Percentiles rank a stretch among this genome's conserved stretches.
Conservation (phyloP, 1,140 invertebrate species). For the Cryptotermes secundus region DNA sequence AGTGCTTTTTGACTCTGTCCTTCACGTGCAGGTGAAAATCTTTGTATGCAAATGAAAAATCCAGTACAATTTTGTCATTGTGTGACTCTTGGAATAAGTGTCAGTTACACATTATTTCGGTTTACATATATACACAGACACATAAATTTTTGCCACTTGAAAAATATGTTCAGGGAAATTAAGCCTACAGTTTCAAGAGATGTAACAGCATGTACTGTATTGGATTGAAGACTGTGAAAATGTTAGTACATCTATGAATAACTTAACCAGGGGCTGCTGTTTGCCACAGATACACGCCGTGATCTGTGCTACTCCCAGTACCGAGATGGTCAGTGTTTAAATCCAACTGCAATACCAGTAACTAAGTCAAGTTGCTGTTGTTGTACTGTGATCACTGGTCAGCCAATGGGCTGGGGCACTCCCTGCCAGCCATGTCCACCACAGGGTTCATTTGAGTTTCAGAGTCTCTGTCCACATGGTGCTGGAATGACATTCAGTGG, state of each 20-base stretch:
- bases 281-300: conserved; percentile 66
- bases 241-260: neutral
- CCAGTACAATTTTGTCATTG: too few relatives aligned
- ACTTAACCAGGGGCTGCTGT: neutral
- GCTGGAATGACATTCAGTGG: conserved; percentile 79
- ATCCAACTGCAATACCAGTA: conserved; percentile 71
- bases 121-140: too few relatives aligned
- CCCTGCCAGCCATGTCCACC: conserved; percentile 76
- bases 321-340: conserved; percentile 74
- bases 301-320: conserved; percentile 82
- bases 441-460: conserved; percentile 68
- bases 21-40: too few relatives aligned
- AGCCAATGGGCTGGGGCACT: conserved; percentile 79
- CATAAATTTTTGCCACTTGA: too few relatives aligned
- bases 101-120: too few relatives aligned
- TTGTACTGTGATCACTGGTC: conserved; percentile 68
- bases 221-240: too few relatives aligned
- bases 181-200: too few relatives aligned
- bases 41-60: too few relatives aligned
- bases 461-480: conserved; percentile 75
- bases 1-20: too few relatives aligned
- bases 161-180: too few relatives aligned
- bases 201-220: too few relatives aligned
- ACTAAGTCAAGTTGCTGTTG: conserved; percentile 86
- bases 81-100: too few relatives aligned